Base-by-base conservation (phyloP, 2,888 invertebrate species). In the Harpalus rubripes region DNA sequence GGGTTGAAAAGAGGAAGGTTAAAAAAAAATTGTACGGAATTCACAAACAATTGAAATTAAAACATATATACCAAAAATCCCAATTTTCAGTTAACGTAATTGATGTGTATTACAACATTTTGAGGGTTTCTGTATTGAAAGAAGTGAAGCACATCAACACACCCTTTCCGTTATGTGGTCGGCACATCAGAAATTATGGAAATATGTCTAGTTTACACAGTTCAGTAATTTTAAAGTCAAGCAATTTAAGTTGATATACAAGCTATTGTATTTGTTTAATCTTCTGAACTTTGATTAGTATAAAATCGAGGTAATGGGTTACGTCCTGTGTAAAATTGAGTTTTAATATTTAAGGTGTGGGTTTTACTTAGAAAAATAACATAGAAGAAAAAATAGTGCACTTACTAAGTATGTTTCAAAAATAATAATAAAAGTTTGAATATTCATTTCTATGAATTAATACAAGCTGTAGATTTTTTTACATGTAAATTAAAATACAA, bases 161-260 rank as follows among this genome's bases (percentile, higher is more conserved):
- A 52, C 44, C 44, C 44, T 52, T 52, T 52, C 44, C 44, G 44
- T 52, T 52, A 52, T 52, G 44, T 52, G 44, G 44, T 52, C 44
- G 44, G 44, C 44, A 52, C 44, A 52, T 52, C 44, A 12, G 44
- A 12, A 52, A 52, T 52, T 81, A 81, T 81, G 81, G 68, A 65
- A 81, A 63, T 81, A 63, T 39, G 18, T 10, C 0, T 15, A 61
- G 32, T 59, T 85, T 85, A 56, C 32, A 52, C 22, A 80, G 22
- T 85, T 85, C 56, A 85, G 85, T 85, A 85, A 80, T 80, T 85
- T 41, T 44, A 79, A 85, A 85, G 79, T 68, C 56, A 68, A 79
- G 44, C 68, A 68, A 80, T 80, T 85, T 79, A 32, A 68, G 52
- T 15, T 65, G 84, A 84, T 74, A 16, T 61, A 74, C 74, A 41